These are phyloP conservation scores for Turritopsis dohrnii DNA, from an alignment of 30 jellyfish, hydroid and myxozoan genomes.

Conservation along the genomic window DNA sequence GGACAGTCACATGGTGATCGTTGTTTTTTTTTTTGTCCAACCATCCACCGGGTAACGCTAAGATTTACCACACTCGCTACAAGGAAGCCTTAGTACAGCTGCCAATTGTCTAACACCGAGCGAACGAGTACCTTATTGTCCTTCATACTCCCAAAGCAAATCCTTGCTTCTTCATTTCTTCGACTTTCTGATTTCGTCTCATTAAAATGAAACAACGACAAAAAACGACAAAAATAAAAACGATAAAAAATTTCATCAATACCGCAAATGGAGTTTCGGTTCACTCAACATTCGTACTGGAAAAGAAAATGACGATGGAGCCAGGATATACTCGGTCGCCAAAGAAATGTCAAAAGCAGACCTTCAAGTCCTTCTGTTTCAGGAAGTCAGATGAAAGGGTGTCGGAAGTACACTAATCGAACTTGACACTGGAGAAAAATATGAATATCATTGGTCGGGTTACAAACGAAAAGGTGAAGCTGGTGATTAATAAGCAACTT, in stretches of 20 bases:
- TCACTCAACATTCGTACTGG: not conserved
- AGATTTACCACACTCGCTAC: conserved; percentile 10
- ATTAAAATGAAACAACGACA: not conserved
- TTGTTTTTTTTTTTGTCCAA: not conserved
- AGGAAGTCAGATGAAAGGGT: conserved; percentile 4
- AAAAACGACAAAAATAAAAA: too few species aligned
- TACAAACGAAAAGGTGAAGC: conserved; percentile 7
- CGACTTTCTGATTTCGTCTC: too few species aligned
- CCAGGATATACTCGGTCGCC: not conserved
- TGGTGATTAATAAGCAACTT: not conserved
- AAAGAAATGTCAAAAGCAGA: not conserved
- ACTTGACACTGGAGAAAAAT: not conserved
- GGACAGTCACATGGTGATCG: not conserved
- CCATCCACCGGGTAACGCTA: conserved; percentile 17
- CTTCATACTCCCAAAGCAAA: not conserved
- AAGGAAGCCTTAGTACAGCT: conserved; percentile 10
- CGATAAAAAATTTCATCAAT: too few species aligned
- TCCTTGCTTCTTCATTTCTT: not conserved
- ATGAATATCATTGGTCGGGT: not conserved
- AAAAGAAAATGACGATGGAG: not conserved
- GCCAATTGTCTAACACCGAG: not conserved
- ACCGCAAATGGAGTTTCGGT: not conserved
- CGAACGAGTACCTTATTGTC: not conserved
- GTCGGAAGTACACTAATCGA: not conserved
- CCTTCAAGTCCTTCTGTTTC: not conserved